Percentiles rank a stretch among this genome's conserved stretches.
Evolutionary conservation across 2,888 invertebrate genomes (phyloP).

Genomic region (Amphiduros pacificus): DNA sequence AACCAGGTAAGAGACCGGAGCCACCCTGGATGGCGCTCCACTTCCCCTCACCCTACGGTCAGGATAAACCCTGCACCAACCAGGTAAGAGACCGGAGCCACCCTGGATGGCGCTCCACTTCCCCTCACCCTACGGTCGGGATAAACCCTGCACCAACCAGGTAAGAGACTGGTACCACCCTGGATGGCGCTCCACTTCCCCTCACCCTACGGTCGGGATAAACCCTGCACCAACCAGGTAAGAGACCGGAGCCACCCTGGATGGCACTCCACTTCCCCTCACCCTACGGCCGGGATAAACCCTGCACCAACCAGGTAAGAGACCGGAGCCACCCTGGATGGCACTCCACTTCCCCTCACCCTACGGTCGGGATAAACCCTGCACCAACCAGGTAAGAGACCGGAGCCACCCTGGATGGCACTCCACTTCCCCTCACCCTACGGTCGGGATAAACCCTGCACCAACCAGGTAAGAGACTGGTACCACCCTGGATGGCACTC

Average conservation of each 20-base stretch:
- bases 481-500: slow-evolving; percentile 90
- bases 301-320: slow-evolving; percentile 62
- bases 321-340: slow-evolving; percentile 95
- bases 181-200: slow-evolving; percentile 94
- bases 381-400: slow-evolving; percentile 60
- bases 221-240: slow-evolving; percentile 64
- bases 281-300: slow-evolving; percentile 57
- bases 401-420: slow-evolving; percentile 94
- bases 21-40: slow-evolving; percentile 95
- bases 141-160: slow-evolving; percentile 62
- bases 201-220: slow-evolving; percentile 55
- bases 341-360: slow-evolving; percentile 82
- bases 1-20: slow-evolving; percentile 70
- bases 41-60: slow-evolving; percentile 69
- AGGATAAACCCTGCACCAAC: slow-evolving; percentile 59
- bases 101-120: slow-evolving; percentile 94
- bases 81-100: slow-evolving; percentile 78
- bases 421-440: slow-evolving; percentile 79
- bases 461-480: slow-evolving; percentile 65
- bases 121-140: slow-evolving; percentile 65
- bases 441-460: slow-evolving; percentile 58
- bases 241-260: slow-evolving; percentile 89
- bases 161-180: slow-evolving; percentile 85
- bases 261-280: slow-evolving; percentile 87
- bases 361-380: slow-evolving; percentile 59